These are phyloP conservation scores for Frieseomelitta varia DNA, from an alignment of 1,140 invertebrate species.

Conservation along the genomic window DNA sequence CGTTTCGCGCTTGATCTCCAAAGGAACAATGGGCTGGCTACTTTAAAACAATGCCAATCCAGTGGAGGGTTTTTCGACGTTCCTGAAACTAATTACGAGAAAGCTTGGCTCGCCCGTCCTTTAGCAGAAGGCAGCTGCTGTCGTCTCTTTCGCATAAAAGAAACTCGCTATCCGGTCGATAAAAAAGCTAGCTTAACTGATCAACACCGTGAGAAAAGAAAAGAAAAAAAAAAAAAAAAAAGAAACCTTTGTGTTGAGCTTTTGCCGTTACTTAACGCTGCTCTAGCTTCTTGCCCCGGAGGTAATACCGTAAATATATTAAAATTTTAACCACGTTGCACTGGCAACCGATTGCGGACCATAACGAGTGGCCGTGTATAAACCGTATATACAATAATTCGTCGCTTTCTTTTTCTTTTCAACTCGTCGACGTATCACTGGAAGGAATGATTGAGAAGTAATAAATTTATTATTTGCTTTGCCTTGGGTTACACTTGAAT, in stretches of 20 bases:
- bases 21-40: neutral
- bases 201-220: neutral
- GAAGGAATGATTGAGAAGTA: too few species aligned
- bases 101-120: neutral
- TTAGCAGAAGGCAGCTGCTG: neutral
- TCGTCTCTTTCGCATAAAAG: neutral
- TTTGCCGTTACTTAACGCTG: conserved; percentile 2
- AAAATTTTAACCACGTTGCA: neutral
- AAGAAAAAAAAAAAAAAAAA: too few species aligned
- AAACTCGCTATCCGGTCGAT: conserved; percentile 18
- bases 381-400: too few species aligned
- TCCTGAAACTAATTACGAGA: conserved; percentile 15
- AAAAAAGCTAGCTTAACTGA: conserved; percentile 44
- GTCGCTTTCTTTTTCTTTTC: too few species aligned
- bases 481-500: too few species aligned
- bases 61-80: neutral
- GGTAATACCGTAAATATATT: neutral
- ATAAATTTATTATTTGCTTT: too few species aligned
- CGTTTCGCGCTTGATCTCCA: neutral
- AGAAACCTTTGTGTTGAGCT: conserved; percentile 28
- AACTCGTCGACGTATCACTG: too few species aligned
- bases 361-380: too few species aligned
- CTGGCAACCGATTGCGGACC: too few species aligned
- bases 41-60: neutral
- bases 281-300: neutral